phyloP scores from a whole-genome alignment of 2,888 invertebrate species.

The Cotesia congregata region DNA sequence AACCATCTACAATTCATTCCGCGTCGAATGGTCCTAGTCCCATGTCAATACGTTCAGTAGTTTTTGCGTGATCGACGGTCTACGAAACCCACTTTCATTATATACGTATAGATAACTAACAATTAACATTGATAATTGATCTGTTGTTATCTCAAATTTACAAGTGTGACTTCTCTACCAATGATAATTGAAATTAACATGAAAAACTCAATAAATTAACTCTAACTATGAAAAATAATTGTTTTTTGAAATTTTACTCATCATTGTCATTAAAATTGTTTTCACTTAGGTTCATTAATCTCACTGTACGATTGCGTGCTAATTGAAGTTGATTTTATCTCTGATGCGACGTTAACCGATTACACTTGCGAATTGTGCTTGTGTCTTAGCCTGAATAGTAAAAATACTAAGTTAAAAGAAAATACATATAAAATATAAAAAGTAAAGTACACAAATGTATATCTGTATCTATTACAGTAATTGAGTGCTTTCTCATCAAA shows the following conservation, averaged over 20 bases:
- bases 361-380: neutral
- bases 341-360: conserved; percentile 26
- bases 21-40: too few species aligned
- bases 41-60: too few species aligned
- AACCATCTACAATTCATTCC: too few species aligned
- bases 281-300: conserved; percentile 34
- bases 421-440: neutral
- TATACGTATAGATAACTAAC: too few species aligned
- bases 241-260: neutral
- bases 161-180: too few species aligned
- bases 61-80: too few species aligned
- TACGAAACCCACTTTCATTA: too few species aligned
- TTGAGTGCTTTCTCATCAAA: conserved; percentile 2
- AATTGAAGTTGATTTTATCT: conserved; percentile 40
- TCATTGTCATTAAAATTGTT: neutral
- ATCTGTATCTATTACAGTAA: neutral
- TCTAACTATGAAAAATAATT: too few species aligned
- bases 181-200: too few species aligned
- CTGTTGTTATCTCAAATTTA: too few species aligned
- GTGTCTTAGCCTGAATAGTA: neutral
- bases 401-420: neutral
- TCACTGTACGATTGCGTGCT: conserved; percentile 26
- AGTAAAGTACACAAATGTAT: neutral
- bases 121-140: too few species aligned
- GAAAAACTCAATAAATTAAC: too few species aligned